phyloP scores from a whole-genome alignment of 2,113 vertebrate species.

The Trichomycterus rosablanca region DNA sequence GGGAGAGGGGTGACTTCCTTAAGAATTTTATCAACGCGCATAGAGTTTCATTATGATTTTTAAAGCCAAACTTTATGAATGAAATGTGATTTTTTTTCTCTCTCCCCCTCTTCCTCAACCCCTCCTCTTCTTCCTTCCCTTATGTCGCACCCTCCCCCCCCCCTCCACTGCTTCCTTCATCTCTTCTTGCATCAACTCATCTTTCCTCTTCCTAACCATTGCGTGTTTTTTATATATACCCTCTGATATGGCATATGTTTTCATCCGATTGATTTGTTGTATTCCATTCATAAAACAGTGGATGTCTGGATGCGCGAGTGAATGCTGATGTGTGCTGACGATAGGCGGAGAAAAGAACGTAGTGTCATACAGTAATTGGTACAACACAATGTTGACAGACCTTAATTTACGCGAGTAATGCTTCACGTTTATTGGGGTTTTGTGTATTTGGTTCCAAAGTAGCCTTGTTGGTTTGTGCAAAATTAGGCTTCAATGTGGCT shows the following conservation, averaged over 20 bases:
- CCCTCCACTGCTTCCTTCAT: slow-evolving; percentile 42
- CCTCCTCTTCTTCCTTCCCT: slow-evolving; percentile 52
- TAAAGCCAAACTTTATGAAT: slow-evolving; percentile 87
- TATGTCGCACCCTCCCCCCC: slow-evolving; percentile 50
- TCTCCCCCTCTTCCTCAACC: slow-evolving; percentile 6
- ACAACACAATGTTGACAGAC: too few relatives aligned
- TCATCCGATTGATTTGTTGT: slow-evolving; percentile 37
- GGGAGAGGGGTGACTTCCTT: slow-evolving; percentile 53
- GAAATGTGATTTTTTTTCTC: slow-evolving; percentile 70
- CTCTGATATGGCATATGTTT: slow-evolving; percentile 36
- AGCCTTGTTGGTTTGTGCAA: too few relatives aligned
- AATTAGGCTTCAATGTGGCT: too few relatives aligned
- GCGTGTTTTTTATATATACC: too few relatives aligned
- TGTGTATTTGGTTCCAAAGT: too few relatives aligned
- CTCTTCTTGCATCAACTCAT: slow-evolving; percentile 57
- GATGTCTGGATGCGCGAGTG: slow-evolving; percentile 56
- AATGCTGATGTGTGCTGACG: slow-evolving; percentile 44
- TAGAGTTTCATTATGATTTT: slow-evolving; percentile 79
- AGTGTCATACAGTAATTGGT: too few relatives aligned
- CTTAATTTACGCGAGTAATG: too few relatives aligned
- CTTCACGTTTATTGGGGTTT: too few relatives aligned
- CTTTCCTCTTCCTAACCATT: slow-evolving; percentile 52
- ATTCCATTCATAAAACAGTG: slow-evolving; percentile 74
- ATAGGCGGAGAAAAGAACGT: too few relatives aligned
- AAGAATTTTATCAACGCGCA: slow-evolving; percentile 73